Base-by-base conservation (phyloP, 1,140 invertebrate genomes). In the Carcinoscorpius rotundicauda region DNA sequence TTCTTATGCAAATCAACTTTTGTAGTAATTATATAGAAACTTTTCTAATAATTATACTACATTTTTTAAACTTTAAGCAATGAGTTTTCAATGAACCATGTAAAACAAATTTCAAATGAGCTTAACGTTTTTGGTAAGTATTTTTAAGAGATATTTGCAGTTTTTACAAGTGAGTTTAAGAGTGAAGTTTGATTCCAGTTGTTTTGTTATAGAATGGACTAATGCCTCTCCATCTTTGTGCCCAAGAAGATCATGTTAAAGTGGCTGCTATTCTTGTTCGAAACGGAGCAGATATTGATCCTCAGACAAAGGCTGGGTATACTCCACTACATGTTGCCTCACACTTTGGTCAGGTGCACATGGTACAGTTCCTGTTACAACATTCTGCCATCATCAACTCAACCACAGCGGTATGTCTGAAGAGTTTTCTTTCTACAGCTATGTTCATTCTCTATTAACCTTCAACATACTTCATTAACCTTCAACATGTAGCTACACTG, bases 241-340 rank as follows among this genome's bases (percentile, higher is more conserved):
- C 80, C 48, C 95, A 98, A 81, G 96, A 99, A 80, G 96, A 99
- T 75, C 85, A 88, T 70, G 93, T 97, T 3, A 85, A 89, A 64
- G 94, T 98, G 5, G 96, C 94, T 6, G 87, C 91, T 71, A 84
- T 97, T 61, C 79, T 98, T 50, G 84, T 92, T 51, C 94, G 96
- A 75, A 89, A 93, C 76, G 86, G 86, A 0, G 90, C 92, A 57
- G 84, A 95, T 73, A 84, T 95, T 61, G 89, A 94, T 75, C 83
- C 87, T 58, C 84, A 86, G 72, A 97, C 93, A 10, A 94, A 94
- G 79, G 91, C 92, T 61, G 96, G 95, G 0, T 99, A 98, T 76
- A 97, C 96, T n/a, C 96, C 97, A 0, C 83, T 99, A 6, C 97
- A 99, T 78, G 92, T 98, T 11, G 97, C 97, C 10, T 89, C 91